Percentiles rank a stretch among this genome's conserved stretches.
Evolutionary conservation across 2,888 invertebrate species (phyloP).

Genomic region (Hedychridium roseum): DNA sequence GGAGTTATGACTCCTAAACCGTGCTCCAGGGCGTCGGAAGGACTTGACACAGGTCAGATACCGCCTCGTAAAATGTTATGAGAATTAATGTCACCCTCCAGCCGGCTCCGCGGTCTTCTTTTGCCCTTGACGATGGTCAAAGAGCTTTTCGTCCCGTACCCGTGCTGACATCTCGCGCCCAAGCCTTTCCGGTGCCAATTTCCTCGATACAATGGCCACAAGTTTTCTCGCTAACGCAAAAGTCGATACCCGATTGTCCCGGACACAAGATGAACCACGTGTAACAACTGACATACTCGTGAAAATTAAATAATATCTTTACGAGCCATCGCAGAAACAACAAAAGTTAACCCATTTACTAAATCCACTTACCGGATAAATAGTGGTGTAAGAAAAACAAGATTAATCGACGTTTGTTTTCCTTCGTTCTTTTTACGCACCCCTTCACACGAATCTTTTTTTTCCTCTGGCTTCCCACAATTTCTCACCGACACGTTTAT

Average conservation of each 20-base stretch:
- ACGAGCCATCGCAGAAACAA: too few relatives aligned
- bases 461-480: too few relatives aligned
- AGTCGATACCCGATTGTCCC: conserved; percentile 59
- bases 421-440: too few relatives aligned
- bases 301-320: too few relatives aligned
- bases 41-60: conserved; percentile 63
- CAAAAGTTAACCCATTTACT: too few relatives aligned
- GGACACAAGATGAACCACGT: too few relatives aligned
- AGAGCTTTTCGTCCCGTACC: conserved; percentile 11
- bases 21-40: conserved; percentile 55
- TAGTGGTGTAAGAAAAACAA: too few relatives aligned
- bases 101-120: conserved; percentile 24
- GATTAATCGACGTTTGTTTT: too few relatives aligned
- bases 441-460: too few relatives aligned
- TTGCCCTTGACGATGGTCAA: conserved; percentile 6
- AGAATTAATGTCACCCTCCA: conserved; percentile 59
- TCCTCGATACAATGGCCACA: conserved; percentile 57
- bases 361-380: too few relatives aligned
- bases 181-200: conserved; percentile 53
- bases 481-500: too few relatives aligned
- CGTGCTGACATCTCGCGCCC: conserved; percentile 26
- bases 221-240: conserved; percentile 59
- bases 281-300: too few relatives aligned
- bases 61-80: conserved; percentile 63
- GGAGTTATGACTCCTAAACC: conserved; percentile 63